Percentiles rank a stretch among this genome's conserved stretches.
Conservation (phyloP, 2,113 vertebrate genomes). For the Scolopax mira region DNA sequence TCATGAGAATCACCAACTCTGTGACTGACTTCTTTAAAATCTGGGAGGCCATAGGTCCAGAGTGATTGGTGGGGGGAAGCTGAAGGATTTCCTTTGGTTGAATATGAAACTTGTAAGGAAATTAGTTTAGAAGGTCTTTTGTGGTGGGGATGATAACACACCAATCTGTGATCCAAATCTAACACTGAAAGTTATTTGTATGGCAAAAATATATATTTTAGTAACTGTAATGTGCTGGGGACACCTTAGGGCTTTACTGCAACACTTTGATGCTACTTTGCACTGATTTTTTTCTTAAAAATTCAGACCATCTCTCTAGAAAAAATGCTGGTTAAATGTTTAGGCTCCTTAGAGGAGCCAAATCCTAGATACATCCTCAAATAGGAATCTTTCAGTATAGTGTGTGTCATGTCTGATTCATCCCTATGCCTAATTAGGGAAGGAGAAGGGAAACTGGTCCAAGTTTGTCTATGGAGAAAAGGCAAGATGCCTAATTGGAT, state of each 20-base stretch:
- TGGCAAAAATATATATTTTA: background rate
- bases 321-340: background rate
- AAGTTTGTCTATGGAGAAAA: slow-evolving; percentile 13
- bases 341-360: background rate
- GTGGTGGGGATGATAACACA: background rate
- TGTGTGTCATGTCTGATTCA: slow-evolving; percentile 17
- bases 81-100: background rate
- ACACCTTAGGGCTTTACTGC: background rate
- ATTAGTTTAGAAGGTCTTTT: background rate
- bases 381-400: background rate
- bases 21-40: background rate
- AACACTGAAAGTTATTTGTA: background rate
- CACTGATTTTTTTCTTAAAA: background rate
- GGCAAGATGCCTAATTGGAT: background rate
- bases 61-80: background rate
- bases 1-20: background rate
- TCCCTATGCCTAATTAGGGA: slow-evolving; percentile 15
- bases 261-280: background rate
- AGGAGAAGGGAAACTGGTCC: background rate
- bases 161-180: background rate
- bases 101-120: background rate
- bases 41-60: background rate
- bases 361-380: background rate
- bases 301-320: background rate
- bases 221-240: background rate